Conservation (phyloP, 2,888 invertebrate species). For the Parascotia fuliginaria region DNA sequence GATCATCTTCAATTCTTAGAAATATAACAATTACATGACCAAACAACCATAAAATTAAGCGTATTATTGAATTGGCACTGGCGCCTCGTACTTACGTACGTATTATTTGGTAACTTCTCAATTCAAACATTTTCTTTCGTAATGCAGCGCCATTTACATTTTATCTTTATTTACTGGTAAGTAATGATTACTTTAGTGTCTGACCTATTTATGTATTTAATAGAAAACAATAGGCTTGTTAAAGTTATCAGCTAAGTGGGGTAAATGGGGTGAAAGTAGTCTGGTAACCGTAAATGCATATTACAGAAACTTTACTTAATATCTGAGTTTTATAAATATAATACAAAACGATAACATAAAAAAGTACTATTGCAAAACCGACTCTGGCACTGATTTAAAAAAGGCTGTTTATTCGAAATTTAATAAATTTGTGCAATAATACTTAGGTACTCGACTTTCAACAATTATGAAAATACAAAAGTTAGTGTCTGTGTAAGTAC, state of each 20-base stretch:
- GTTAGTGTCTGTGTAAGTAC: too few relatives aligned
- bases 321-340: too few relatives aligned
- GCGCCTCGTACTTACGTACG: constrained; percentile 8
- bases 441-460: too few relatives aligned
- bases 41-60: constrained; percentile 49
- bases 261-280: constrained; percentile 6
- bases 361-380: too few relatives aligned
- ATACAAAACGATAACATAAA: too few relatives aligned
- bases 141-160: constrained; percentile 18
- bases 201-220: constrained; percentile 9
- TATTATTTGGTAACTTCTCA: constrained; percentile 39
- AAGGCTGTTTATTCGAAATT: too few relatives aligned
- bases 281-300: too few relatives aligned
- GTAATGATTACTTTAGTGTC: constrained; percentile 10
- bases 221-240: constrained; percentile 1
- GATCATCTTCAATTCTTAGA: constrained; percentile 41
- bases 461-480: background rate
- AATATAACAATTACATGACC: constrained; percentile 46
- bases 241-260: constrained; percentile 5
- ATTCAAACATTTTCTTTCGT: constrained; percentile 17
- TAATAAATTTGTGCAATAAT: too few relatives aligned
- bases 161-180: constrained; percentile 16
- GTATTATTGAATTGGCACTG: constrained; percentile 39
- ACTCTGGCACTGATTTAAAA: too few relatives aligned
- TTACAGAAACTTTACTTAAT: too few relatives aligned